Evolutionary conservation across 2,797 vertebrate genomes (phyloP).

Genomic region (Loris lydekkerianus): DNA sequence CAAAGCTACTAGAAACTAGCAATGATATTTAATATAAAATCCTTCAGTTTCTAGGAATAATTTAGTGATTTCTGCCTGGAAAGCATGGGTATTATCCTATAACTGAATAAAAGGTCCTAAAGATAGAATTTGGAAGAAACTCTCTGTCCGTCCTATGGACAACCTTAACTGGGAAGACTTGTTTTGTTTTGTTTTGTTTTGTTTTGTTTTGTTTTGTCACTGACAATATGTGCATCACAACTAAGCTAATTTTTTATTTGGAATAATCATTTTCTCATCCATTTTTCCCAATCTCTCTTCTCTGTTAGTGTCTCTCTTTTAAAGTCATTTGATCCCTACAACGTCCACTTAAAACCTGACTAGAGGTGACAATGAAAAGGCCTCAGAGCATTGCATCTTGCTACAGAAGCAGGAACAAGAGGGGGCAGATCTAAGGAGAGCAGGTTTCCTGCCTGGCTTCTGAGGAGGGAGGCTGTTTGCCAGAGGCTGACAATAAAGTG

Average conservation of each 20-base stretch:
- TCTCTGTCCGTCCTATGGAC: neutral
- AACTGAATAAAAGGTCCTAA: neutral
- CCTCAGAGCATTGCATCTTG: neutral
- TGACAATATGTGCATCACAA: neutral
- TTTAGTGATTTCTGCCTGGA: conserved; percentile 19
- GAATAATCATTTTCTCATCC: neutral
- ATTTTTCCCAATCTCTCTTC: neutral
- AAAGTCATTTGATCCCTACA: neutral
- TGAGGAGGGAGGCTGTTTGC: neutral
- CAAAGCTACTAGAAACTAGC: neutral
- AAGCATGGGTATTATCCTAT: neutral
- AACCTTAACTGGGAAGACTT: neutral
- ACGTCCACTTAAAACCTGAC: neutral
- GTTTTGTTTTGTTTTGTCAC: neutral
- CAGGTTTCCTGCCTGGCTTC: neutral
- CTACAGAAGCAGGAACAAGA: neutral
- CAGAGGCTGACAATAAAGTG: neutral
- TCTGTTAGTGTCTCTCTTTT: neutral
- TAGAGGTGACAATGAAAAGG: neutral
- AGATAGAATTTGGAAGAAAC: neutral
- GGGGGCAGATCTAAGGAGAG: neutral
- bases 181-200: no score
- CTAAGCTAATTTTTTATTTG: neutral
- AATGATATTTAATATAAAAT: neutral
- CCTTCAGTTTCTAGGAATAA: neutral